A percentile compares a stretch with the other conserved stretches of the same genome.
These are phyloP conservation scores for Saguinus midas DNA, from an alignment of 2,113 vertebrate genomes.

Conservation along the genomic window DNA sequence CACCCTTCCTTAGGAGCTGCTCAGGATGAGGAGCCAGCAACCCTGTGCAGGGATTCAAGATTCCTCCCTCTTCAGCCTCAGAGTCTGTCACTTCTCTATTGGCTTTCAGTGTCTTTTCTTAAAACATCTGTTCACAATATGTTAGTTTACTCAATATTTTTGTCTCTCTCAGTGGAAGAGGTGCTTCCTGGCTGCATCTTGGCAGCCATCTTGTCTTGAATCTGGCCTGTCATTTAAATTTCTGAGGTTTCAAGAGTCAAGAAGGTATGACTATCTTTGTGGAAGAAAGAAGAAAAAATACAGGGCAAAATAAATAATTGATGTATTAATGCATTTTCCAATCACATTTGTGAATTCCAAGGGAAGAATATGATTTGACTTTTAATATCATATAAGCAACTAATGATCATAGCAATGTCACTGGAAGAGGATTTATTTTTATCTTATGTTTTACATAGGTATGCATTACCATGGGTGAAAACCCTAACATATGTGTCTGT, in stretches of 20 bases:
- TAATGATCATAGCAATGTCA: background rate
- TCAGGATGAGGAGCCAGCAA: too few relatives aligned
- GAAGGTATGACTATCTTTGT: background rate
- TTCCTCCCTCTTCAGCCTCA: too few relatives aligned
- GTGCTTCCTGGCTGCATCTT: too few relatives aligned
- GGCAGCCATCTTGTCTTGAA: too few relatives aligned
- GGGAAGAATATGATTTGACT: background rate
- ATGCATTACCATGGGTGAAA: background rate
- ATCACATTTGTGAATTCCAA: background rate
- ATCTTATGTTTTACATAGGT: background rate
- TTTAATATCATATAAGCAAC: background rate
- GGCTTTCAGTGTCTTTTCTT: too few relatives aligned
- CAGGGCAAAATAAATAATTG: background rate
- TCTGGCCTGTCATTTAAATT: background rate
- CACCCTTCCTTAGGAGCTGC: too few relatives aligned
- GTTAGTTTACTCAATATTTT: too few relatives aligned
- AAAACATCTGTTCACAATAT: too few relatives aligned
- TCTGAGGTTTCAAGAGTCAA: background rate
- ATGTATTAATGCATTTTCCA: background rate
- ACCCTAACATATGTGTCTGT: background rate
- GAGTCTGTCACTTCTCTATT: too few relatives aligned
- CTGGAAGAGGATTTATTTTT: background rate
- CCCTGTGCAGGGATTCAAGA: too few relatives aligned
- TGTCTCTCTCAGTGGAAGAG: too few relatives aligned
- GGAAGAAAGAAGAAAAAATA: background rate